phyloP scores from a whole-genome alignment of 2,113 vertebrate genomes.

The Amblyopsis rosae region DNA sequence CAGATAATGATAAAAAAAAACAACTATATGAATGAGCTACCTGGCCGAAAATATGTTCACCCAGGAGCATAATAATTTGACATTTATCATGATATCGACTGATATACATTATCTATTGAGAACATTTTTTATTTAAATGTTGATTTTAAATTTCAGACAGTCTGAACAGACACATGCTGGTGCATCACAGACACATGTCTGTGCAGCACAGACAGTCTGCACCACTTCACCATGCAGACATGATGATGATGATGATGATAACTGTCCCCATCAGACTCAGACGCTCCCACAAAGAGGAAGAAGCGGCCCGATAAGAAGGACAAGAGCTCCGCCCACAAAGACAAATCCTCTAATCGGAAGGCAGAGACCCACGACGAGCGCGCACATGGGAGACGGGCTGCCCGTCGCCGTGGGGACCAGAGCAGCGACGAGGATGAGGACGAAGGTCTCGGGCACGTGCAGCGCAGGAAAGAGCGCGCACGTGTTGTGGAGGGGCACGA shows the following conservation, averaged over 20 bases:
- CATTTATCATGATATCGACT: too few species aligned
- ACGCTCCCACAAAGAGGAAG: conserved; percentile 56
- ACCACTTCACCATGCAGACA: too few species aligned
- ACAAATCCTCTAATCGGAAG: conserved; percentile 13
- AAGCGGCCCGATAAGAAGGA: conserved; percentile 30
- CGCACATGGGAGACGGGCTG: conserved; percentile 28
- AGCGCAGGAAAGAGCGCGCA: conserved; percentile 21
- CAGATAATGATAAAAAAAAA: too few species aligned
- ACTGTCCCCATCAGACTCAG: conserved; percentile 47
- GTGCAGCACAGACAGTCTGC: too few species aligned
- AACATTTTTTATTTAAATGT: too few species aligned
- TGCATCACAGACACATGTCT: too few species aligned
- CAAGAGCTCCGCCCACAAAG: conserved; percentile 25
- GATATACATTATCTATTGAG: too few species aligned
- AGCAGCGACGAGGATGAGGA: conserved; percentile 21
- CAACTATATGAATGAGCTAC: too few species aligned
- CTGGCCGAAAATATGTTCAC: too few species aligned
- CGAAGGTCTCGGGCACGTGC: conserved; percentile 5
- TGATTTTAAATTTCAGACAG: too few species aligned
- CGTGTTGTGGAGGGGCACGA: not conserved
- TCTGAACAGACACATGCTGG: too few species aligned
- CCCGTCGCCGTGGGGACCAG: conserved; percentile 1
- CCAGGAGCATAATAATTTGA: too few species aligned
- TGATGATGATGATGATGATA: not conserved
- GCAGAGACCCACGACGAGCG: conserved; percentile 41